phyloP scores from a whole-genome alignment of 2,113 vertebrate genomes.

The human (Homo sapiens) region DNA sequence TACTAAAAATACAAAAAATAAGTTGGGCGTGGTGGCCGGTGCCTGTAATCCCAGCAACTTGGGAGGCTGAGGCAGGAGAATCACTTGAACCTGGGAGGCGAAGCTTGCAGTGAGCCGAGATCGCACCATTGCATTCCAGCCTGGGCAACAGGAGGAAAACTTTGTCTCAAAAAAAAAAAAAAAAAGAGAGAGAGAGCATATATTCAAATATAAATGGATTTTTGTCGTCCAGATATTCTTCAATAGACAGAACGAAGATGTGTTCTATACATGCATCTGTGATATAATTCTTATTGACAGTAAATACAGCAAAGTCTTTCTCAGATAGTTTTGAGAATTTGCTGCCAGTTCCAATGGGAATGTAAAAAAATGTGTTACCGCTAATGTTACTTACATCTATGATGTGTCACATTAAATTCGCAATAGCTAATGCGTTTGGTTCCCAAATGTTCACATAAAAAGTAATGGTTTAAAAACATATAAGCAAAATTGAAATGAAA shows the following conservation, averaged over 20 bases:
- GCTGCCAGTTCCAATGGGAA: slow-evolving; percentile 58
- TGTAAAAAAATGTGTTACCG: slow-evolving; percentile 60
- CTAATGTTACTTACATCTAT: slow-evolving; percentile 67
- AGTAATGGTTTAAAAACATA: slow-evolving; percentile 46
- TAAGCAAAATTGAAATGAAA: slow-evolving; percentile 50
- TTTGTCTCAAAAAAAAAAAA: neutral
- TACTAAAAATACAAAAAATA: too few relatives aligned
- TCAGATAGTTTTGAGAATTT: slow-evolving; percentile 55
- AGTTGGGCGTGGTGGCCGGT: too few relatives aligned
- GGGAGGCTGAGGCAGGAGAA: too few relatives aligned
- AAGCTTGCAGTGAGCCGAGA: too few relatives aligned
- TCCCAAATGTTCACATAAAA: slow-evolving; percentile 48
- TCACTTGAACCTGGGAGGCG: too few relatives aligned
- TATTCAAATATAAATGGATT: slow-evolving; percentile 44
- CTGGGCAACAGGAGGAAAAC: too few relatives aligned
- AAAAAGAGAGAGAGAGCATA: neutral
- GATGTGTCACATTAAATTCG: slow-evolving; percentile 61
- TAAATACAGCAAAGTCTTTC: slow-evolving; percentile 54
- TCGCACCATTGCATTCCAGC: too few relatives aligned
- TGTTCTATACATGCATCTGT: slow-evolving; percentile 39
- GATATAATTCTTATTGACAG: slow-evolving; percentile 61
- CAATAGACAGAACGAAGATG: neutral
- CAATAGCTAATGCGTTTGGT: slow-evolving; percentile 52
- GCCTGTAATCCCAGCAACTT: too few relatives aligned
- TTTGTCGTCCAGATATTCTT: neutral